A percentile compares a stretch with the other conserved stretches of the same genome.
Evolutionary conservation across 2,888 invertebrate species (phyloP).

Genomic region (Meghimatium bilineatum): DNA sequence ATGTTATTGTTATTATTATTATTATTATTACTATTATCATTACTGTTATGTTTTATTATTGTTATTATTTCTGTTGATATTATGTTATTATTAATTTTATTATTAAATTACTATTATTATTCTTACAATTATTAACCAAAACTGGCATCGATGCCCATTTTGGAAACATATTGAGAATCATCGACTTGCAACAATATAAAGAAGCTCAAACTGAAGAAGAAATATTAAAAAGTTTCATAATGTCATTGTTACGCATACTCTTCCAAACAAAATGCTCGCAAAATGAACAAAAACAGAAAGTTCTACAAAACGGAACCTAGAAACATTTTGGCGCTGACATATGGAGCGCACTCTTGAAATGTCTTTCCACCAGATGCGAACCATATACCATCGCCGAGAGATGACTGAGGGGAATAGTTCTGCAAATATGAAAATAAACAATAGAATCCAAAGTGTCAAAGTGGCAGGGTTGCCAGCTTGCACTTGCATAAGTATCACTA

Average conservation of each 20-base stretch:
- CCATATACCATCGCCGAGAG: background rate
- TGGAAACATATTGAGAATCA: too few relatives aligned
- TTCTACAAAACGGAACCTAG: background rate
- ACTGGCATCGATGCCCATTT: too few relatives aligned
- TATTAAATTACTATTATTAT: too few relatives aligned
- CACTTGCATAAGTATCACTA: too few relatives aligned
- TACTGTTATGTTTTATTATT: too few relatives aligned
- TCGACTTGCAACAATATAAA: background rate
- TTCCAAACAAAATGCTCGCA: background rate
- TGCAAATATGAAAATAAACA: constrained; percentile 13
- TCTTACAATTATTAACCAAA: too few relatives aligned
- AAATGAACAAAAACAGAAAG: background rate
- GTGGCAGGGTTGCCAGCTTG: too few relatives aligned
- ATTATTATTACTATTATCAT: too few relatives aligned
- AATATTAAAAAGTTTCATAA: background rate
- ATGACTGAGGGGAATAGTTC: background rate
- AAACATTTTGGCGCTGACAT: background rate
- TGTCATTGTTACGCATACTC: background rate
- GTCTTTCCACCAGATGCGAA: constrained; percentile 6
- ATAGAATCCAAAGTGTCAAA: too few relatives aligned
- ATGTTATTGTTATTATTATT: too few relatives aligned
- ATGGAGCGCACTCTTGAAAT: background rate
- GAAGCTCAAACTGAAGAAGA: background rate
- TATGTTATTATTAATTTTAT: too few relatives aligned
- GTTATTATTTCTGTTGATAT: too few relatives aligned